Evolutionary conservation across 1,140 invertebrate species (phyloP).

Genomic region (Drosophila carrolli): DNA sequence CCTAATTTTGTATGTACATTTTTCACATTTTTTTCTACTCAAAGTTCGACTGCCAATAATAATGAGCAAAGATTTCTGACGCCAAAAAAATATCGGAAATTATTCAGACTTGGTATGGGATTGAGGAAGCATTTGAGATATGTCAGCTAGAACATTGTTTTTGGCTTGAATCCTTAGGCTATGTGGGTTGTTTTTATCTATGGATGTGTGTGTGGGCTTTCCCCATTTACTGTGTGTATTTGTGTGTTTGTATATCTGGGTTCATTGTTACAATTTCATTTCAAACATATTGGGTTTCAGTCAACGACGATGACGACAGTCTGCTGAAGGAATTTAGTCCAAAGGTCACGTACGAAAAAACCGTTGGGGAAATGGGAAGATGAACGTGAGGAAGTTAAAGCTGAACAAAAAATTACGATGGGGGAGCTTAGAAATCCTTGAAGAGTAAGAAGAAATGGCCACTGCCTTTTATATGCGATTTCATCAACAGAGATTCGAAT

Average conservation of each 20-base stretch:
- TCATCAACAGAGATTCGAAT: constrained; percentile 15
- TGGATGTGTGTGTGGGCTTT: constrained; percentile 31
- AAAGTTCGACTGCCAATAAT: constrained; percentile 69
- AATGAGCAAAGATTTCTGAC: constrained; percentile 77
- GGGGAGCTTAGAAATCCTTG: neutral
- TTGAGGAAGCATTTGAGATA: constrained; percentile 34
- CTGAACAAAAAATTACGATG: neutral
- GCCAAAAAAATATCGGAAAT: constrained; percentile 67
- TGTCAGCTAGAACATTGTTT: constrained; percentile 56
- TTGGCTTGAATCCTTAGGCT: constrained; percentile 49
- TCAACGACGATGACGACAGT: constrained; percentile 55
- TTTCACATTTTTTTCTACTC: constrained; percentile 18
- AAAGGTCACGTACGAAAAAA: constrained; percentile 67
- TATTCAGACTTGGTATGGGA: constrained; percentile 49
- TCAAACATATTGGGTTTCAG: constrained; percentile 76
- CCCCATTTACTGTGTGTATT: constrained; percentile 20
- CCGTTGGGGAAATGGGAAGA: neutral
- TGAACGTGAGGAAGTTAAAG: constrained; percentile 5
- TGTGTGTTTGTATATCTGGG: constrained; percentile 54
- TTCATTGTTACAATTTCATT: constrained; percentile 80
- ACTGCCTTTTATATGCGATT: constrained; percentile 28
- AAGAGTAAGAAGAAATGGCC: neutral
- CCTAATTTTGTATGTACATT: constrained; percentile 11
- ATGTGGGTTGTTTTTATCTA: constrained; percentile 26
- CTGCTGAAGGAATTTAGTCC: constrained; percentile 61